Evolutionary conservation across 2,888 invertebrate genomes (phyloP), one percentile per base, ranked within the genome.

Genomic region (Troglohyphantes excavatus): DNA sequence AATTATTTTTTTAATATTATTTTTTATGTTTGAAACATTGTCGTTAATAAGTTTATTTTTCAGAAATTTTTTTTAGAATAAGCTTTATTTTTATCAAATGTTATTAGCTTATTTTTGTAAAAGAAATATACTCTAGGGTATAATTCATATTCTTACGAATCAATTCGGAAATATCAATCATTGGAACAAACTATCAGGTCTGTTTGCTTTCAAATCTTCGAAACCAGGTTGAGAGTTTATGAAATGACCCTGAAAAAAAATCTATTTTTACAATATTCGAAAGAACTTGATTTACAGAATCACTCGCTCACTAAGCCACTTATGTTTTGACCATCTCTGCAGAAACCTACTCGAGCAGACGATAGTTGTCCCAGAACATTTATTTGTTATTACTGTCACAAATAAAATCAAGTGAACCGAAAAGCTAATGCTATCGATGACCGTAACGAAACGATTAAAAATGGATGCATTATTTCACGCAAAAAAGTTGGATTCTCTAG

Each of bases 351-450:
- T 23, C 63, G 19, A n/a, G 63, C 19, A 61, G 29, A 59, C 5
- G 29, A 53, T 53, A 33, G 11, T 13, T 29, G 53, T 68, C 68
- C 27, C n/a, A n/a, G 23, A 61, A 65, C 23, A 46, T 43, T 65
- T 73, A 83, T 83, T 43, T 73, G 11, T 19, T 53, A 21, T 46
- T 19, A 33, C 43, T 23, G 65, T 26, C 65, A 43, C 26, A n/a
- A 23, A 53, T n/a, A n/a, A 83, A 61, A 13, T 81, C 29, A 73
- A 73, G 29, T 61, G 73, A 83, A 83, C 73, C 83, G 83, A 23
- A 83, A 83, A 83, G 17, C 23, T 19, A 26, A 65, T 39, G 33
- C 70, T 39, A 61, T 82, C 43, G 46, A 11, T 82, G 82, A 82
- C 82, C 82, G 82, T 82, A 82, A 82, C 70, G 61, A 65, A 65